A percentile compares a stretch with the other conserved stretches of the same genome.
These are phyloP conservation scores for Pachypanchax playfairii DNA, from an alignment of 2,113 vertebrate species.

Conservation along the genomic window DNA sequence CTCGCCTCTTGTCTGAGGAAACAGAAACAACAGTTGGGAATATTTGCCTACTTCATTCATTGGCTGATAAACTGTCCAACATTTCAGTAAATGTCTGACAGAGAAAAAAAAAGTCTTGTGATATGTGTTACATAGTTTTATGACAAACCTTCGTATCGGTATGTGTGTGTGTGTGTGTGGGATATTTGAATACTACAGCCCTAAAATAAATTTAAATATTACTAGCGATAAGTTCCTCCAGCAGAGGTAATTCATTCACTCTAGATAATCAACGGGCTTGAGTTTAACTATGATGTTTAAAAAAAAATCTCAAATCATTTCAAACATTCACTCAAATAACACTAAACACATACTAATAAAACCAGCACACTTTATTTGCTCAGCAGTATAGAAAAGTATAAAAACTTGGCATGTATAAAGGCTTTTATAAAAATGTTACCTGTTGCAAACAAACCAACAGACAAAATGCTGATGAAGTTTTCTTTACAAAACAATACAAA, in stretches of 20 bases:
- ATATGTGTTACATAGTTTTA: constrained; percentile 19
- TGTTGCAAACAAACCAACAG: constrained; percentile 57
- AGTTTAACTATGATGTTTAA: too few relatives aligned
- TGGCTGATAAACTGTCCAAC: constrained; percentile 41
- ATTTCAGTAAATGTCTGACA: constrained; percentile 19
- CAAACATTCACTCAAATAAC: neutral
- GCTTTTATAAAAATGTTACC: constrained; percentile 84
- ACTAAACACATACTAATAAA: constrained; percentile 50
- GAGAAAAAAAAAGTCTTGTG: constrained; percentile 35
- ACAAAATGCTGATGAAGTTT: constrained; percentile 78
- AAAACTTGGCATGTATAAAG: constrained; percentile 76
- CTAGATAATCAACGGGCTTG: constrained; percentile 21
- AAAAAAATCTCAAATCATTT: too few relatives aligned
- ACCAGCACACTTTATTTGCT: constrained; percentile 95
- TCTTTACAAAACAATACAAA: constrained; percentile 62
- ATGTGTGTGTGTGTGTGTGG: neutral
- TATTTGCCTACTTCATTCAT: constrained; percentile 65
- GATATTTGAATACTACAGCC: constrained; percentile 54
- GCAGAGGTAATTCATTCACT: constrained; percentile 31
- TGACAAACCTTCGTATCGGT: constrained; percentile 39
- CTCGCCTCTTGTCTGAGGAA: constrained; percentile 19
- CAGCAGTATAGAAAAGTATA: constrained; percentile 90
- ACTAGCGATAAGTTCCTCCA: constrained; percentile 32
- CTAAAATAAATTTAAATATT: constrained; percentile 62
- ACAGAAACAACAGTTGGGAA: constrained; percentile 56